These are phyloP conservation scores for Plemyria rubiginata DNA, from an alignment of 2,888 invertebrate species.

Conservation along the genomic window DNA sequence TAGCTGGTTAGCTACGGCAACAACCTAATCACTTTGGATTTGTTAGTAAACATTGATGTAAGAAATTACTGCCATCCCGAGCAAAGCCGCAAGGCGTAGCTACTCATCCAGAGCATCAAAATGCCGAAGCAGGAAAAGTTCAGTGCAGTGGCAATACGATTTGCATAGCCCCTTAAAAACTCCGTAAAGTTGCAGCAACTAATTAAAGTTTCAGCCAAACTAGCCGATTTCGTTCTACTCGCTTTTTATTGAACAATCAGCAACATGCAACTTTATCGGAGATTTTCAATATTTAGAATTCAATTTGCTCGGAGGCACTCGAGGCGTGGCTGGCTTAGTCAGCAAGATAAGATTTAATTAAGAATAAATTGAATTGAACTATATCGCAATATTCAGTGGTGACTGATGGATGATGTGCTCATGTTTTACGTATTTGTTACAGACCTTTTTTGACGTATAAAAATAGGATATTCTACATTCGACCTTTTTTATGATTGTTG, in stretches of 20 bases:
- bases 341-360: no score
- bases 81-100: neutral
- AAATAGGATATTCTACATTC: no score
- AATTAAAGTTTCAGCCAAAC: slow-evolving; percentile 48
- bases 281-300: slow-evolving; percentile 32
- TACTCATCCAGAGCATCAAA: slow-evolving; percentile 19
- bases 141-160: slow-evolving; percentile 41
- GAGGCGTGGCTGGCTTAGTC: neutral
- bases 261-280: slow-evolving; percentile 34
- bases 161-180: slow-evolving; percentile 44
- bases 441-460: no score
- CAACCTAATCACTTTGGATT: no score
- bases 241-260: slow-evolving; percentile 41
- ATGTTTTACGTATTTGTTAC: no score
- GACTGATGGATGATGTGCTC: no score
- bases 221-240: slow-evolving; percentile 39
- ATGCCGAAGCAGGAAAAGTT: slow-evolving; percentile 30
- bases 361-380: no score
- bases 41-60: no score
- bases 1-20: no score
- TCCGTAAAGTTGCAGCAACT: slow-evolving; percentile 38
- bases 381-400: no score
- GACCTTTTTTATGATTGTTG: no score
- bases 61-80: neutral
- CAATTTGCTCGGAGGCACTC: slow-evolving; percentile 3